A percentile compares a stretch with the other conserved stretches of the same genome.
These are phyloP conservation scores for Stramonita haemastoma DNA, from an alignment of 2,888 invertebrate species.

Conservation along the genomic window DNA sequence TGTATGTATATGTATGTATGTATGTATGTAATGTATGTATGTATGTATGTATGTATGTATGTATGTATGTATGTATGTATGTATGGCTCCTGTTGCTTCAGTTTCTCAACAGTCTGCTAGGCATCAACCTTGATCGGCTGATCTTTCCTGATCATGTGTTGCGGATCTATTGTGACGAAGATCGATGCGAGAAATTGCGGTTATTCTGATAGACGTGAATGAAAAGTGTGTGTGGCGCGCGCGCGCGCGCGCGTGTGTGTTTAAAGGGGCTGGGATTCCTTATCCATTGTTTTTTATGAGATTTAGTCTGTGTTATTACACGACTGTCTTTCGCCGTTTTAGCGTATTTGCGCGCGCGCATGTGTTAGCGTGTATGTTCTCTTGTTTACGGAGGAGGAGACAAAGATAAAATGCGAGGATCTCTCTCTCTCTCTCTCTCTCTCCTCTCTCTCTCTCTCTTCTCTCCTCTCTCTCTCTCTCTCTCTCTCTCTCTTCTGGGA, in stretches of 20 bases:
- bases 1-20: not conserved
- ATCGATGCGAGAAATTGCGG: too few relatives aligned
- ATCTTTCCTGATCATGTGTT: too few relatives aligned
- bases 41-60: not conserved
- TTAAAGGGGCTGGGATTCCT: not conserved
- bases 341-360: not conserved
- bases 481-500: slow-evolving; percentile 21
- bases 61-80: not conserved
- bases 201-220: too few relatives aligned
- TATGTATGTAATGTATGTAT: not conserved
- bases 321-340: not conserved
- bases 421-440: too few relatives aligned
- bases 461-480: slow-evolving; percentile 26
- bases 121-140: too few relatives aligned
- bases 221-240: not conserved
- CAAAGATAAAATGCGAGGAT: not conserved
- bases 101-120: too few relatives aligned
- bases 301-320: not conserved
- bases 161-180: too few relatives aligned
- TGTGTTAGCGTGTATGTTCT: not conserved
- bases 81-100: not conserved
- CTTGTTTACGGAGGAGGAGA: not conserved
- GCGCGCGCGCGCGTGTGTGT: not conserved
- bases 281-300: not conserved
- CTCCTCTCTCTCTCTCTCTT: not conserved